A percentile compares a stretch with the other conserved stretches of the same genome.
phyloP scores from a whole-genome alignment of 2,113 vertebrate genomes.

The Xerus inauris region DNA sequence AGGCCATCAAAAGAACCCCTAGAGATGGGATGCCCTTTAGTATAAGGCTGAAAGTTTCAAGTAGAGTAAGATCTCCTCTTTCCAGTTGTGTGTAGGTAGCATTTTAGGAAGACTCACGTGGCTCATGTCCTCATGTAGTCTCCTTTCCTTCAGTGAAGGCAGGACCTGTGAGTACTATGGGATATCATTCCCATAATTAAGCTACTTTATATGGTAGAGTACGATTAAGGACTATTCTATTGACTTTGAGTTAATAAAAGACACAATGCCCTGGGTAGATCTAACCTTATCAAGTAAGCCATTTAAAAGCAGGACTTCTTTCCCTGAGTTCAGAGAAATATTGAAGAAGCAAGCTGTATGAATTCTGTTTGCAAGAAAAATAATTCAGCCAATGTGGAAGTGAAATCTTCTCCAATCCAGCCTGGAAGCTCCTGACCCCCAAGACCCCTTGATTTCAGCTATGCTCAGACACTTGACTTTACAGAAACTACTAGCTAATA shows the following conservation, averaged over 20 bases:
- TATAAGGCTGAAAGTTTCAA: not conserved
- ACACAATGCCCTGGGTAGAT: not conserved
- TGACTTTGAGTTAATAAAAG: constrained; percentile 2
- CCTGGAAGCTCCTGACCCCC: not conserved
- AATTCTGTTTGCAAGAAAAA: not conserved
- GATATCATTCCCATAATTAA: not conserved
- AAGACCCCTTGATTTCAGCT: not conserved
- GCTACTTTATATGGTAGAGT: not conserved
- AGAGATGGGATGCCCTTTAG: not conserved
- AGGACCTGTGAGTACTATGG: not conserved
- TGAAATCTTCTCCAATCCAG: not conserved
- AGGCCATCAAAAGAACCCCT: not conserved
- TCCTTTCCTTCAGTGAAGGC: not conserved
- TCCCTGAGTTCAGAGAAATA: not conserved
- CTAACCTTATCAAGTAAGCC: not conserved
- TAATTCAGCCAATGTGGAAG: not conserved
- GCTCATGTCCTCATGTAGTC: fast-evolving
- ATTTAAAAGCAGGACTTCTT: not conserved
- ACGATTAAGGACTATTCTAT: not conserved
- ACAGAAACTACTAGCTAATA: not conserved
- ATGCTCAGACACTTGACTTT: not conserved
- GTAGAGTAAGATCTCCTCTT: not conserved
- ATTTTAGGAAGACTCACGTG: not conserved
- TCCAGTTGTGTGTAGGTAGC: not conserved
- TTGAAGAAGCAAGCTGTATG: not conserved